Percentiles rank a stretch among this genome's conserved stretches.
Conservation (phyloP, 2,888 invertebrate species). For the Neria commutata region DNA sequence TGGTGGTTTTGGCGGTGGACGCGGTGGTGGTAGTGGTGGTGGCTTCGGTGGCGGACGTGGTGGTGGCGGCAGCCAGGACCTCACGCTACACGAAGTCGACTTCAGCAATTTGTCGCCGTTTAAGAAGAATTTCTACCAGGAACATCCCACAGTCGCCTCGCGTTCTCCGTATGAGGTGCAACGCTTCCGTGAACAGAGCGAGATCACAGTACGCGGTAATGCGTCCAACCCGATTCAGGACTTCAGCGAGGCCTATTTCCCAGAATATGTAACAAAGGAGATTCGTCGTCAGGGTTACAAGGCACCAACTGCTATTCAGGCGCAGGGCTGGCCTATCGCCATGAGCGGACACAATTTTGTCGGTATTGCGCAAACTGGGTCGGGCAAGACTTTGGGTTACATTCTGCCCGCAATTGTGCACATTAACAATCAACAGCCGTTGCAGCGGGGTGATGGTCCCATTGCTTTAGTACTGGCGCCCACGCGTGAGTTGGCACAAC, state of each 20-base stretch:
- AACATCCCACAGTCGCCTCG: constrained; percentile 70
- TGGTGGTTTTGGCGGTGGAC: constrained; percentile 47
- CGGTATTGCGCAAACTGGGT: constrained; percentile 85
- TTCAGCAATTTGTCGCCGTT: constrained; percentile 72
- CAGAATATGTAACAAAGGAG: constrained; percentile 73
- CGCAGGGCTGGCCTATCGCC: constrained; percentile 88
- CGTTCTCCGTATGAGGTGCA: constrained; percentile 75
- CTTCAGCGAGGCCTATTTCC: constrained; percentile 81
- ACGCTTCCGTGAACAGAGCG: constrained; percentile 70
- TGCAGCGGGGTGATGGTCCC: constrained; percentile 82
- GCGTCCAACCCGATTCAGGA: constrained; percentile 78
- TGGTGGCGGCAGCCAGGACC: constrained; percentile 78
- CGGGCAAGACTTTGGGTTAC: constrained; percentile 81
- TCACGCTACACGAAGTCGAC: constrained; percentile 80
- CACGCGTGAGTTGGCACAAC: constrained; percentile 79
- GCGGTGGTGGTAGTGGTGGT: constrained; percentile 77
- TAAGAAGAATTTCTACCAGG: constrained; percentile 84
- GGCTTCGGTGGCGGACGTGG: constrained; percentile 58
- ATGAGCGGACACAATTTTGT: constrained; percentile 84
- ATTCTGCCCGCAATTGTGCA: constrained; percentile 86
- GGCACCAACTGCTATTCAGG: constrained; percentile 83
- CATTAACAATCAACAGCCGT: constrained; percentile 80
- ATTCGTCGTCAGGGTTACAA: constrained; percentile 72
- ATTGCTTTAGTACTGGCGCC: constrained; percentile 82
- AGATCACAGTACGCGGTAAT: constrained; percentile 77